phyloP scores from a whole-genome alignment of 2,113 vertebrate species.

The Triplophysa siluroides region DNA sequence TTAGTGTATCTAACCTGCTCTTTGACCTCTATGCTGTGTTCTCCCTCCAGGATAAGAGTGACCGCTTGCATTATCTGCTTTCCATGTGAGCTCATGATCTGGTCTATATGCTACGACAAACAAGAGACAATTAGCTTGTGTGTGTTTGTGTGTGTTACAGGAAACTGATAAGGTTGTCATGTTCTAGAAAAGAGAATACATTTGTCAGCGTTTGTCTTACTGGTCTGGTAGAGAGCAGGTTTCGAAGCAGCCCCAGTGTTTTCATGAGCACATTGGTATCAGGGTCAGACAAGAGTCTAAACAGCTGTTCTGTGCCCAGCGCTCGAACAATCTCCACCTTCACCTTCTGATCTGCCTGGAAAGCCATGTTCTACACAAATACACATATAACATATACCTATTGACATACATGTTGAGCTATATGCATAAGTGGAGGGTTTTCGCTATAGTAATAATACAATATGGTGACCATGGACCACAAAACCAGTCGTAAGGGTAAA shows the following conservation, averaged over 20 bases:
- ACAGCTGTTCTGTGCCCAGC: conserved; percentile 95
- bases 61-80: conserved; percentile 99
- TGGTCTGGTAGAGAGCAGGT: conserved; percentile 93
- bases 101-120: conserved; percentile 90
- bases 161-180: conserved; percentile 11
- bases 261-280: conserved; percentile 98
- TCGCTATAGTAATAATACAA: too few relatives aligned
- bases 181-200: conserved; percentile 27
- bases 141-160: conserved; percentile 13
- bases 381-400: conserved; percentile 1
- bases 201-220: conserved; percentile 74
- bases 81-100: conserved; percentile 97
- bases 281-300: conserved; percentile 93
- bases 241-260: conserved; percentile 93
- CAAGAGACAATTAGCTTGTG: conserved; percentile 30
- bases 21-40: conserved; percentile 95
- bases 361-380: conserved; percentile 92
- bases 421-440: too few relatives aligned
- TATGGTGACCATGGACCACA: too few relatives aligned
- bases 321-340: conserved; percentile 94
- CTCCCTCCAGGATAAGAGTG: conserved; percentile 96
- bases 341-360: conserved; percentile 98
- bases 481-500: too few relatives aligned
- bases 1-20: conserved; percentile 84
- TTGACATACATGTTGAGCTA: neutral